Evolutionary conservation across 2,113 vertebrate species (phyloP), one percentile per base, ranked within the genome.

Genomic region (Archilochus colubris): DNA sequence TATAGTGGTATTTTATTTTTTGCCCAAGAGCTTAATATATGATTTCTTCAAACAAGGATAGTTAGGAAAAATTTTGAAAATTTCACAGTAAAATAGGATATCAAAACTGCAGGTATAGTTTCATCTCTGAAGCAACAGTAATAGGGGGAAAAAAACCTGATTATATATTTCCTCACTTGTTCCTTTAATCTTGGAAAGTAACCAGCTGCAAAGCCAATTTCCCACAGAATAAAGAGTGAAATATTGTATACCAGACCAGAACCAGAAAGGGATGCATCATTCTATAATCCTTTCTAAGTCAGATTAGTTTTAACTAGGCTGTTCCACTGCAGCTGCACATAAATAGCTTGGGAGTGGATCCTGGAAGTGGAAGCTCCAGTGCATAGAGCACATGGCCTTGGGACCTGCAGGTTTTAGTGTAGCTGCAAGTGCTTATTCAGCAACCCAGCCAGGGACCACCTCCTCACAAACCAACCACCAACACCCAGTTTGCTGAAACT

Each of bases 161-260:
- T 82, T 48, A 25, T 33, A 2, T 33, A 38, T 73, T 91, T 72
- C 10, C n/a, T 68, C 4, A 5, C 3, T 1, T 36, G 40, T 58
- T 40, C 70, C 51, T 73, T 44, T 23, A 58, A 33, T 83, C 48
- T 86, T 86, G 87, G 51, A 82, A 93, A 82, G 12, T 19, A 84
- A 46, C 57, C 50, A 82, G 58, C 28, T 90, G 20, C 59, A 95
- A 96, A 97, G 43, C 28, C 57, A 80, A 16, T 94, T 82, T 95
- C 43, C 51, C 74, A 38, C 43, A 74, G 66, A 91, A 68, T 10
- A 55, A 23, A 18, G 18, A 94, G 24, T 43, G 24, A 92, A 86
- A 57, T 18, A 43, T 14, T 61, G 7, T 10, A 78, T 28, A 77
- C 5, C 38, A 40, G 21, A 62, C 16, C 31, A 59, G 79, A 88